These are phyloP conservation scores for Drosophila colorata DNA, from an alignment of 2,888 invertebrate species.

Conservation along the genomic window DNA sequence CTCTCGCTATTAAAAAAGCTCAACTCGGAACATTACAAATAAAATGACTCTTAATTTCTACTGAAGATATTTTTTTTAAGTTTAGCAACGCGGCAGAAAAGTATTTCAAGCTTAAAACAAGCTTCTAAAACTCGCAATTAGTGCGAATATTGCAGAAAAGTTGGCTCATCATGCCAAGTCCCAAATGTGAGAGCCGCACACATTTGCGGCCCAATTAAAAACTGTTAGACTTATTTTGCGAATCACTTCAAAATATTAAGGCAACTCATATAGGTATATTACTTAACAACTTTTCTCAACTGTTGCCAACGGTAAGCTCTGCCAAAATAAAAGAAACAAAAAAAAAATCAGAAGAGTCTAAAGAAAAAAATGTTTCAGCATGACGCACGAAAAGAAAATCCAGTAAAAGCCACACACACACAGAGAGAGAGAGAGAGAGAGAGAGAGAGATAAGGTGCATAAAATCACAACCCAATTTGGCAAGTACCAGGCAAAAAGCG, in stretches of 20 bases:
- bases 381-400: slow-evolving; percentile 48
- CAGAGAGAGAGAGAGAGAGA: background rate
- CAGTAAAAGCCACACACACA: slow-evolving; percentile 31
- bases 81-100: slow-evolving; percentile 9
- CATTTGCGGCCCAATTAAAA: slow-evolving; percentile 49
- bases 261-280: slow-evolving; percentile 45
- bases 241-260: slow-evolving; percentile 74
- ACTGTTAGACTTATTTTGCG: slow-evolving; percentile 55
- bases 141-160: slow-evolving; percentile 24
- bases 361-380: slow-evolving; percentile 24
- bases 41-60: slow-evolving; percentile 11
- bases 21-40: background rate
- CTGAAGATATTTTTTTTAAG: background rate
- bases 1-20: too few relatives aligned
- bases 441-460: slow-evolving; percentile 36
- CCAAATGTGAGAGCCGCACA: slow-evolving; percentile 8
- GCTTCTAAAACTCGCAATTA: slow-evolving; percentile 5
- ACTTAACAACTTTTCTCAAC: slow-evolving; percentile 46
- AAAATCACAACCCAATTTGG: slow-evolving; percentile 62
- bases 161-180: slow-evolving; percentile 10
- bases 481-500: slow-evolving; percentile 27
- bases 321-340: slow-evolving; percentile 10
- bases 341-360: background rate
- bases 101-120: slow-evolving; percentile 5
- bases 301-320: slow-evolving; percentile 1